phyloP scores from a whole-genome alignment of 2,113 vertebrate species.

The Microtus richardsoni region DNA sequence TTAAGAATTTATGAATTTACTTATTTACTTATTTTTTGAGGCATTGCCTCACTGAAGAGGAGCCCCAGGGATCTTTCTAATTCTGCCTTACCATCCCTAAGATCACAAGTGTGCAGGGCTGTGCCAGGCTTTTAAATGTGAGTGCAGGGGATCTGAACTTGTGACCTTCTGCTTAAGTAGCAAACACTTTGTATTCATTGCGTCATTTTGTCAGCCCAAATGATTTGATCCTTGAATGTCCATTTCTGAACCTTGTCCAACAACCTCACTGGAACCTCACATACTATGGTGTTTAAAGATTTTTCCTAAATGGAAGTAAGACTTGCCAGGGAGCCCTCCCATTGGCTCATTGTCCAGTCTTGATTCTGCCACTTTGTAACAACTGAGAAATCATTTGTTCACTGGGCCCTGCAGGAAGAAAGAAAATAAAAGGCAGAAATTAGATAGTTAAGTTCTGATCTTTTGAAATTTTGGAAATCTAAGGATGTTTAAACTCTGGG shows the following conservation, averaged over 20 bases:
- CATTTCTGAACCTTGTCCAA: neutral
- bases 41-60: neutral
- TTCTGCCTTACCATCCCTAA: neutral
- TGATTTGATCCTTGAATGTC: neutral
- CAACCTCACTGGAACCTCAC: neutral
- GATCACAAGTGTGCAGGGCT: neutral
- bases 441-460: too few relatives aligned
- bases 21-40: neutral
- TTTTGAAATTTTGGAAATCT: too few relatives aligned
- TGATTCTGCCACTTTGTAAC: too few relatives aligned
- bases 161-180: neutral
- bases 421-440: too few relatives aligned
- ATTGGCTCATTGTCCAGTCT: too few relatives aligned
- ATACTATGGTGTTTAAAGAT: neutral
- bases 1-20: neutral
- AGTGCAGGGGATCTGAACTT: neutral
- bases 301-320: neutral
- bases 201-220: neutral
- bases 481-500: too few relatives aligned
- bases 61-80: neutral
- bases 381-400: too few relatives aligned
- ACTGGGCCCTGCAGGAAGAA: too few relatives aligned
- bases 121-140: neutral
- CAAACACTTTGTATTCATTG: neutral
- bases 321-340: neutral